Conservation (phyloP, 2,888 invertebrate genomes). For the Cacoxenus indagator region DNA sequence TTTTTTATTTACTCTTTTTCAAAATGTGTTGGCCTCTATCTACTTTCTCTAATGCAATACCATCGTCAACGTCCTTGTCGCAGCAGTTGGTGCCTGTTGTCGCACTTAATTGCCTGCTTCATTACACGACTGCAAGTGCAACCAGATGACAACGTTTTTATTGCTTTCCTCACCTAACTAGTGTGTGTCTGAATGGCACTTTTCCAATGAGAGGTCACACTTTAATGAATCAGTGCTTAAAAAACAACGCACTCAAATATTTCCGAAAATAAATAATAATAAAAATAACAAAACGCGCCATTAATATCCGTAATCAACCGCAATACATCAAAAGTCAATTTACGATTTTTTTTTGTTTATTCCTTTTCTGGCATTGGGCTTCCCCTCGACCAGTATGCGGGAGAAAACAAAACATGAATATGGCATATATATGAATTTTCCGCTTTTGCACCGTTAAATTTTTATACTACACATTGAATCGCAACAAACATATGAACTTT, state of each 20-base stretch:
- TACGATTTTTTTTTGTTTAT: conserved; percentile 19
- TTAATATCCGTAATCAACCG: conserved; percentile 55
- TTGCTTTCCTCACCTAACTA: background rate
- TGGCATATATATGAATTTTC: conserved; percentile 47
- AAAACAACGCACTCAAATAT: too few species aligned
- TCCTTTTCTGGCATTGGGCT: background rate
- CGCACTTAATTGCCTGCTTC: conserved; percentile 40
- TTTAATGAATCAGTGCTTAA: background rate
- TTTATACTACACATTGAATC: conserved; percentile 47
- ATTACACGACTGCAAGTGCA: conserved; percentile 29
- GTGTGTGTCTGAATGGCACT: background rate
- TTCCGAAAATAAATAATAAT: too few species aligned
- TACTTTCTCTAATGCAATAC: too few species aligned
- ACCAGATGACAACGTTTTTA: conserved; percentile 1
- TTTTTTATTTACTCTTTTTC: background rate
- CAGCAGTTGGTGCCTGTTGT: conserved; percentile 37
- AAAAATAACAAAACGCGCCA: conserved; percentile 55
- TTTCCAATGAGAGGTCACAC: background rate
- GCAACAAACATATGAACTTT: background rate
- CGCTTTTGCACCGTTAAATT: conserved; percentile 60
- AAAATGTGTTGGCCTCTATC: too few species aligned
- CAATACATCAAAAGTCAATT: conserved; percentile 64
- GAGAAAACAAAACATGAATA: conserved; percentile 34
- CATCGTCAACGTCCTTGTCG: background rate
- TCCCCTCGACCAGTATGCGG: background rate